Conservation (phyloP, 2,113 vertebrate species). For the Oplegnathus fasciatus region DNA sequence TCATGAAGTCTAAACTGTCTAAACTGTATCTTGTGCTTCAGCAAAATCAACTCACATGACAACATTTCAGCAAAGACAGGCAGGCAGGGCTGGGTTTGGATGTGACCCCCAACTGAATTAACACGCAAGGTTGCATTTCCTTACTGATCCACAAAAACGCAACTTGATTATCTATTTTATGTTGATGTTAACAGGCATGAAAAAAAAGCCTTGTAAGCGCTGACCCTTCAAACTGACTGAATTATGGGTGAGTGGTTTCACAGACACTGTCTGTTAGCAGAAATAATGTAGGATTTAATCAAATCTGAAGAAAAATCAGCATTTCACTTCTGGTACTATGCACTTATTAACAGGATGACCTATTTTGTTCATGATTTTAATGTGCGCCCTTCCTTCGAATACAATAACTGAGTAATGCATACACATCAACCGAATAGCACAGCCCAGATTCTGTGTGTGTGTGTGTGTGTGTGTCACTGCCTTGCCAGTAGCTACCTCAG, state of each 20-base stretch:
- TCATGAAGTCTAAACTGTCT: no score
- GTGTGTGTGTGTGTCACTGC: constrained; percentile 5
- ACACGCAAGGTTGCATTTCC: neutral
- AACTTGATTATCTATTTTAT: neutral
- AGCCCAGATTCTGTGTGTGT: neutral
- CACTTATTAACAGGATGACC: neutral
- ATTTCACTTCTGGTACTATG: neutral
- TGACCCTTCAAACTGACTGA: neutral
- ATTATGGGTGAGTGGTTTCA: neutral
- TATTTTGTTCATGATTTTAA: constrained; percentile 23
- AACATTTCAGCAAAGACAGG: neutral
- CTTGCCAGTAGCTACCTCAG: constrained; percentile 14
- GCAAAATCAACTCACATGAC: neutral
- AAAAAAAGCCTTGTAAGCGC: neutral
- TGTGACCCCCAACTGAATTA: neutral
- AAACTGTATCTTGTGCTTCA: neutral
- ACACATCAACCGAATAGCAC: neutral
- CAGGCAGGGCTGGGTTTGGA: neutral
- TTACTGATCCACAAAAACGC: neutral
- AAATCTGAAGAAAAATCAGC: neutral
- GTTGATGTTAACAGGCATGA: neutral
- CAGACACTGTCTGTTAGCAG: neutral
- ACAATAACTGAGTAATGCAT: neutral
- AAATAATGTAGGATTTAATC: neutral
- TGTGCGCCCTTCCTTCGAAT: neutral